A percentile compares a stretch with the other conserved stretches of the same genome.
These are phyloP conservation scores for Xanthia icteritia DNA, from an alignment of 2,888 invertebrate species.

Conservation along the genomic window DNA sequence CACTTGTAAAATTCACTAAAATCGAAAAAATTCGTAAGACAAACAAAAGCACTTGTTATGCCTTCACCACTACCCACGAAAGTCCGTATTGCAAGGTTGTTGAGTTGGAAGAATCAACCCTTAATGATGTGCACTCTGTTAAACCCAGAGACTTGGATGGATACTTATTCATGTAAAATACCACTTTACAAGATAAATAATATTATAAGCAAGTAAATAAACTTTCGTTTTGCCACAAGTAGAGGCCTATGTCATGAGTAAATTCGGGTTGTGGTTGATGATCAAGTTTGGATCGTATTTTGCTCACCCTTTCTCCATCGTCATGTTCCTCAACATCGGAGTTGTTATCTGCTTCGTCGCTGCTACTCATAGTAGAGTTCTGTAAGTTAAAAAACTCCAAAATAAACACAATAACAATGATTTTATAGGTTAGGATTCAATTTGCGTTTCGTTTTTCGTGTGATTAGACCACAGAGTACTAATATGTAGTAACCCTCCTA, in stretches of 20 bases:
- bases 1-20: no score
- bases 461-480: no score
- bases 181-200: not conserved
- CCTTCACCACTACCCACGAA: no score
- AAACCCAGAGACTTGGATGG: not conserved
- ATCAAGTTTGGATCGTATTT: not conserved
- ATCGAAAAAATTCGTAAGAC: no score
- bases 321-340: conserved; percentile 67
- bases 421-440: conserved; percentile 24
- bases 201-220: not conserved
- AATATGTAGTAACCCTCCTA: no score
- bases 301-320: conserved; percentile 78
- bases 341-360: conserved; percentile 69
- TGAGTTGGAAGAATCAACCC: not conserved
- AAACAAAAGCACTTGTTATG: no score
- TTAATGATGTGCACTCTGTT: not conserved
- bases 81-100: not conserved
- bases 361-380: conserved; percentile 68
- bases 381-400: not conserved
- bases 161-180: not conserved
- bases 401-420: conserved; percentile 11
- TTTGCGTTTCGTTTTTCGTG: not conserved
- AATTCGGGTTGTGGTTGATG: not conserved
- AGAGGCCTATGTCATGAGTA: not conserved
- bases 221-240: not conserved